phyloP scores from a whole-genome alignment of 1,140 invertebrate species.

The Aphidius ervi region DNA sequence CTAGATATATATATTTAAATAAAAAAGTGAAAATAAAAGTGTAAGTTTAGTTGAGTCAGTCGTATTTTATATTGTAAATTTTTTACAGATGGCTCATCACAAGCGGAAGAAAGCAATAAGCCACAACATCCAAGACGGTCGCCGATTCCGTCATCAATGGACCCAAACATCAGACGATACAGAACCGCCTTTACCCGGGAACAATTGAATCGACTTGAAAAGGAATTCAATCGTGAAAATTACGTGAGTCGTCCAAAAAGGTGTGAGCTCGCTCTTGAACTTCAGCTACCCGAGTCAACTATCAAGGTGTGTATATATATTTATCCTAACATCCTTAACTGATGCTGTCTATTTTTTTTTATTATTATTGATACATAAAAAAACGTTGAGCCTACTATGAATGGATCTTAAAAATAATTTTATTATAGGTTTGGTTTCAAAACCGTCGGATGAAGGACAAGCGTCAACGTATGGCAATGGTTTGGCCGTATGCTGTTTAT shows the following conservation, averaged over 20 bases:
- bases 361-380: too few species aligned
- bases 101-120: too few species aligned
- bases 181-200: slow-evolving; percentile 96
- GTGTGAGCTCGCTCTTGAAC: slow-evolving; percentile 90
- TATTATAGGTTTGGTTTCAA: slow-evolving; percentile 93
- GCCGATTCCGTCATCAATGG: slow-evolving; percentile 36
- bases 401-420: slow-evolving; percentile 4
- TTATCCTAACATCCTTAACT: not conserved
- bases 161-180: slow-evolving; percentile 80
- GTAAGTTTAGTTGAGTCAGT: too few species aligned
- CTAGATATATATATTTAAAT: too few species aligned
- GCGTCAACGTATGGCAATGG: slow-evolving; percentile 84
- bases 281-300: slow-evolving; percentile 93
- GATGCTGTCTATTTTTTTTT: too few species aligned
- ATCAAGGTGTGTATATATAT: slow-evolving; percentile 77
- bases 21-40: too few species aligned
- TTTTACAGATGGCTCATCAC: too few species aligned
- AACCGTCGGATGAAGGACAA: slow-evolving; percentile 99
- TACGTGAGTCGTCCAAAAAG: slow-evolving; percentile 93
- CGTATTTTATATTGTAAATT: too few species aligned
- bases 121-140: slow-evolving; percentile 19
- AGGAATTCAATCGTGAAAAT: slow-evolving; percentile 96
- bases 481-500: slow-evolving; percentile 94
- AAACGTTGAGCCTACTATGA: too few species aligned
- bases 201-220: slow-evolving; percentile 89